Conservation (phyloP, 2,113 vertebrate species). For the Nesogale talazaci region DNA sequence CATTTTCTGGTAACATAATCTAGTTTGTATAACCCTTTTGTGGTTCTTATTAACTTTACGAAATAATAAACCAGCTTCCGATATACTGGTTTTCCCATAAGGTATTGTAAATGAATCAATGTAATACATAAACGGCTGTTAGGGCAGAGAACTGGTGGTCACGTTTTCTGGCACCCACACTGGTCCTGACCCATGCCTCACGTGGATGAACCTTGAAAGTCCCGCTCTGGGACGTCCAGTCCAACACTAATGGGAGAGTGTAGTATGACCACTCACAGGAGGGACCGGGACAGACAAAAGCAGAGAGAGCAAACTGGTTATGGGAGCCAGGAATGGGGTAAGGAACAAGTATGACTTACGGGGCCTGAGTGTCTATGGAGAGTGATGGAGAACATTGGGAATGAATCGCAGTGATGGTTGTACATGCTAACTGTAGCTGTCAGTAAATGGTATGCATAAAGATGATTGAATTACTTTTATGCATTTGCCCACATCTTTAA, state of each 20-base stretch:
- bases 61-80: too few species aligned
- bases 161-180: too few species aligned
- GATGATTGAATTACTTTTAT: not conserved
- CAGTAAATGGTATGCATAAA: not conserved
- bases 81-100: too few species aligned
- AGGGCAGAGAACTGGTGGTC: not conserved
- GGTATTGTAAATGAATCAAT: not conserved
- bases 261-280: not conserved
- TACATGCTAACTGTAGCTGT: not conserved
- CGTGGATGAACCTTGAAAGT: not conserved
- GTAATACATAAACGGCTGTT: not conserved
- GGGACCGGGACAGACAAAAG: not conserved
- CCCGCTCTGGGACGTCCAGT: not conserved
- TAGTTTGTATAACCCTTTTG: too few species aligned
- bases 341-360: not conserved
- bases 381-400: not conserved
- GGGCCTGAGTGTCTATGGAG: not conserved
- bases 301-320: not conserved
- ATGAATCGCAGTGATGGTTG: not conserved
- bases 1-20: too few species aligned
- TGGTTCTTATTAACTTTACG: too few species aligned
- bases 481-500: not conserved
- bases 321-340: not conserved
- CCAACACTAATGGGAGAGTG: not conserved
- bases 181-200: not conserved